Evolutionary conservation across 2,113 vertebrate species (phyloP).

Genomic region (Lucifuga dentata): DNA sequence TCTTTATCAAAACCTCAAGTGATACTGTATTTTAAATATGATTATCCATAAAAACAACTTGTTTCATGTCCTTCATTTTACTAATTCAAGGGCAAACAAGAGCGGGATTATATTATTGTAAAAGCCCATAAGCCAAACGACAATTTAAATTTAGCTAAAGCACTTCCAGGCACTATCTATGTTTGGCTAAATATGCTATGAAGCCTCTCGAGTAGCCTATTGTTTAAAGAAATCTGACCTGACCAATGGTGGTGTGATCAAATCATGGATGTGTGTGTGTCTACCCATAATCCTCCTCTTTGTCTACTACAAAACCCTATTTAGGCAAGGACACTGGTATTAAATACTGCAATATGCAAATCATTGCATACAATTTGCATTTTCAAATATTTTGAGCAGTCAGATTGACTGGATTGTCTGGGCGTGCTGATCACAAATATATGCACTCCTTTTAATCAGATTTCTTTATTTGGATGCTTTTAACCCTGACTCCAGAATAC

Average conservation of each 20-base stretch:
- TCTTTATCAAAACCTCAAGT: too few species aligned
- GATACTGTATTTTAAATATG: too few species aligned
- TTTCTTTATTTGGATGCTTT: constrained; percentile 93
- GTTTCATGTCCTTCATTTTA: constrained; percentile 82
- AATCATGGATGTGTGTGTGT: constrained; percentile 86
- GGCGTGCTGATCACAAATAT: constrained; percentile 93
- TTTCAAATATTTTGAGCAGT: constrained; percentile 95
- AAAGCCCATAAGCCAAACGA: constrained; percentile 87
- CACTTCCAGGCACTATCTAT: constrained; percentile 89
- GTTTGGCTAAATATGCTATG: constrained; percentile 87
- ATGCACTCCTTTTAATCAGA: constrained; percentile 93
- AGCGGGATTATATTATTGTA: constrained; percentile 85
- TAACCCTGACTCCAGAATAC: constrained; percentile 93
- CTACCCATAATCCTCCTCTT: constrained; percentile 88
- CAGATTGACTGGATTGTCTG: constrained; percentile 92
- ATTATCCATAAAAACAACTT: background rate
- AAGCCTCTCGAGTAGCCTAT: constrained; percentile 85
- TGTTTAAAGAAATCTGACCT: constrained; percentile 91
- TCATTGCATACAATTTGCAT: constrained; percentile 93
- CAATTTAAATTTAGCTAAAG: constrained; percentile 94
- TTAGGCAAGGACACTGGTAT: constrained; percentile 90
- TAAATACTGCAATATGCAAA: constrained; percentile 96
- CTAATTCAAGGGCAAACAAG: constrained; percentile 87
- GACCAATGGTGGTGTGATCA: constrained; percentile 87
- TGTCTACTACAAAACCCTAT: constrained; percentile 88